Percentiles rank a stretch among this genome's conserved stretches.
Conservation (phyloP, 1,140 invertebrate species). For the Sweltsa coloradensis region DNA sequence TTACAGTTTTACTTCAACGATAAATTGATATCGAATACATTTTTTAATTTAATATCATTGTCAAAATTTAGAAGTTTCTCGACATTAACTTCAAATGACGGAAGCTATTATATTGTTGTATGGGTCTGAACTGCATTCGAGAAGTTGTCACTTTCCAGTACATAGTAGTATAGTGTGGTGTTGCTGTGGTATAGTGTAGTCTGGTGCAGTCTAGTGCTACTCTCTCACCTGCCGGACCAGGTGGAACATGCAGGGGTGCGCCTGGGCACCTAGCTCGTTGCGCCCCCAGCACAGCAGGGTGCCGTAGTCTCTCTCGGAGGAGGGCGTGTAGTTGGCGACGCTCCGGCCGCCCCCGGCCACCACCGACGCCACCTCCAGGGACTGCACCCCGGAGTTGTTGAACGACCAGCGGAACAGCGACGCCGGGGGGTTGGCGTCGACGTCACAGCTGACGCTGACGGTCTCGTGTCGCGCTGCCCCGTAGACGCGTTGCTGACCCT, state of each 20-base stretch:
- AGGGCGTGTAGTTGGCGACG: constrained; percentile 35
- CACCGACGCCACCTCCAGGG: constrained; percentile 20
- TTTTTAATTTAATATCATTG: too few species aligned
- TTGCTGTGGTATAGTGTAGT: too few species aligned
- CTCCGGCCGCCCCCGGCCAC: constrained; percentile 25
- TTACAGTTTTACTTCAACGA: too few species aligned
- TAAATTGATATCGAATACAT: too few species aligned
- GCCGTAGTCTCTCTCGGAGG: constrained; percentile 39
- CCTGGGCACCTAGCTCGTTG: constrained; percentile 38
- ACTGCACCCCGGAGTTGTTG: constrained; percentile 40
- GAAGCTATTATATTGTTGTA: too few species aligned
- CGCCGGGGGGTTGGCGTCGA: constrained; percentile 40
- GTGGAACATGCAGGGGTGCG: constrained; percentile 39
- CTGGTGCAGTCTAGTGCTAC: too few species aligned
- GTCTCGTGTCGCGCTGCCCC: constrained; percentile 43
- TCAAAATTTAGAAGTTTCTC: too few species aligned
- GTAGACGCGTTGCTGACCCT: constrained; percentile 35
- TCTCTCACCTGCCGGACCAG: constrained; percentile 38
- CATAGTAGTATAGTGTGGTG: too few species aligned
- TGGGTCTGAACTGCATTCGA: too few species aligned
- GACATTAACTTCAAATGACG: too few species aligned
- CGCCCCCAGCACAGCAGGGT: constrained; percentile 40
- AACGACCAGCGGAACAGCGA: constrained; percentile 44
- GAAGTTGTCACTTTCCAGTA: too few species aligned
- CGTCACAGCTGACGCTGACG: constrained; percentile 39